Base-by-base conservation (phyloP, 2,888 invertebrate species). In the Pomacea canaliculata region DNA sequence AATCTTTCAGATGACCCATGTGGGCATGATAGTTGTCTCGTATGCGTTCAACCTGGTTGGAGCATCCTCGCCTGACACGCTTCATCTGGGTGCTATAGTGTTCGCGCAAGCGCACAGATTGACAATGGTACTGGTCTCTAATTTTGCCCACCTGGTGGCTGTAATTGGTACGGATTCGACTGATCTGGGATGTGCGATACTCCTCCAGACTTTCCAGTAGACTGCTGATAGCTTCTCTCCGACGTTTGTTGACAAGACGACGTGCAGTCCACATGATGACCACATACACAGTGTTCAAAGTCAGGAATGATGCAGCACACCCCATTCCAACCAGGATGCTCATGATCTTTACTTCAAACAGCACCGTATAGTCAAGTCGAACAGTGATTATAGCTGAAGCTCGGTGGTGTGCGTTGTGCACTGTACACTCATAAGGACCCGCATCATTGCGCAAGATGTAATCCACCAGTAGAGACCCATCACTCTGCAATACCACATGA, bases 21-120 rank as follows among this genome's bases (percentile, higher is more conserved):
- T 97, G 97, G 62, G 94, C 93, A 85, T 95, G 94, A 91, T 98
- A 98, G 90, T 96, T 97, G 89, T 94, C 95, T 88, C 97, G 95
- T 83, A 98, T 96, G 94, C 96, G 96, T 87, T 97, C 97, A 92
- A 97, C 95, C 92, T 97, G 97, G 89, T 96, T 96, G 49, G 95
- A 94, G 90, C 97, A 98, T 89, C 98, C 97, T 88, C 97, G 97
- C 88, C 96, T 95, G 86, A 98, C 97, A 82, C 96, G 80, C 5
- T 81, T 95, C 84, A 97, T 96, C 93, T 97, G 97, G 90, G 94
- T 94, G 71, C 96, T 94, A 91, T 98, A 98, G 91, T 97, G 97
- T 90, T 97, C 97, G 51, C 96, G 93, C 79, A 98, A 92, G 86
- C 94, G 94, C 86, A 97, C 97, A 59, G 89, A 77, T 80, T 89